Evolutionary conservation across 2,797 vertebrate species (phyloP).

Genomic region (Cirrhinus mrigala): DNA sequence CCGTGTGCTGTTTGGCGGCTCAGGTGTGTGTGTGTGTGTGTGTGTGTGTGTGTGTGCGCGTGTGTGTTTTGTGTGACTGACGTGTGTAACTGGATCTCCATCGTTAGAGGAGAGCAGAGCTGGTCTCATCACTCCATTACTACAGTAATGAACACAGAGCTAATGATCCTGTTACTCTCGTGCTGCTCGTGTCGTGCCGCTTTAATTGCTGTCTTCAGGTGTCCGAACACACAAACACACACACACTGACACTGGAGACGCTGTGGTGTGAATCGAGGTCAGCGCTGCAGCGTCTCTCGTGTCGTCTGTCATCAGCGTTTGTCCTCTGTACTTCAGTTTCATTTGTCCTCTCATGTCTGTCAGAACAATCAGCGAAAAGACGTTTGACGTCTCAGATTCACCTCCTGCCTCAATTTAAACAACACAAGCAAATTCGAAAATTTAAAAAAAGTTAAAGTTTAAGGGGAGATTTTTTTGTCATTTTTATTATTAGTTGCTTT

Average conservation of each 20-base stretch:
- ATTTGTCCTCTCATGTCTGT: not conserved
- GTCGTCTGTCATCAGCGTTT: slow-evolving; percentile 43
- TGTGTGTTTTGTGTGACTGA: no score
- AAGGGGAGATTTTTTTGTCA: no score
- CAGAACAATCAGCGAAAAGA: not conserved
- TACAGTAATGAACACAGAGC: slow-evolving; percentile 53
- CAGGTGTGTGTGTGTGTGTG: not conserved
- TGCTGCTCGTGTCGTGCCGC: slow-evolving; percentile 49
- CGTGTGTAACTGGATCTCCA: slow-evolving; percentile 52
- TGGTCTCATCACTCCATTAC: slow-evolving; percentile 52
- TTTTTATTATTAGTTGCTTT: no score
- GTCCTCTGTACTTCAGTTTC: not conserved
- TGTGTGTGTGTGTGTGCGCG: no score
- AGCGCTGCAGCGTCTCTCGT: slow-evolving; percentile 38
- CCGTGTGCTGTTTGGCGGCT: not conserved
- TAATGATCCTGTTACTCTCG: slow-evolving; percentile 54
- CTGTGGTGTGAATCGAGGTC: slow-evolving; percentile 36
- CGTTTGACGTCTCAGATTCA: not conserved
- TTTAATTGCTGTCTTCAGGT: slow-evolving; percentile 53
- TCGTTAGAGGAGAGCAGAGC: slow-evolving; percentile 41
- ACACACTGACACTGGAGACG: slow-evolving; percentile 47
- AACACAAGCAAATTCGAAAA: no score
- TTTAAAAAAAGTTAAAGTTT: no score
- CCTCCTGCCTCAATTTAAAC: not conserved
- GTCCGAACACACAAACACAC: slow-evolving; percentile 34